phyloP scores from a whole-genome alignment of 2,888 invertebrate species.

The Cantharis nigra region DNA sequence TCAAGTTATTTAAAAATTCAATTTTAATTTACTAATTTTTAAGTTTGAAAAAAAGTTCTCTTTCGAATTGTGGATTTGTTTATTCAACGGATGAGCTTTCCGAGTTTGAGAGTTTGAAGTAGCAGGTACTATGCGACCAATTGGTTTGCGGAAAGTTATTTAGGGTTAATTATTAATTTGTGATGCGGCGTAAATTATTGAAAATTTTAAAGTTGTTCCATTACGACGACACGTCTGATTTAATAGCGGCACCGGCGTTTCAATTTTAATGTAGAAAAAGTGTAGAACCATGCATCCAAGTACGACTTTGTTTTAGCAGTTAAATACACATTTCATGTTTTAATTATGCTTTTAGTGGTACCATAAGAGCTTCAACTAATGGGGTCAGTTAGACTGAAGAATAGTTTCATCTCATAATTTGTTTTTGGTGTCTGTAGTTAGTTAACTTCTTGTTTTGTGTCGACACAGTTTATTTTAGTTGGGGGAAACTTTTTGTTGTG shows the following conservation, averaged over 20 bases:
- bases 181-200: not conserved
- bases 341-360: conserved; percentile 52
- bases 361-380: conserved; percentile 44
- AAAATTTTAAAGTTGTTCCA: not conserved
- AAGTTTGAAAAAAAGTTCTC: too few species aligned
- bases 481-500: conserved; percentile 10
- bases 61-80: too few species aligned
- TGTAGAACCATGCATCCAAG: conserved; percentile 34
- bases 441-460: conserved; percentile 28
- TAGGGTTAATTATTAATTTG: not conserved
- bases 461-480: conserved; percentile 27
- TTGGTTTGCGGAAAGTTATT: too few species aligned
- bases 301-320: conserved; percentile 48
- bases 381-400: conserved; percentile 43
- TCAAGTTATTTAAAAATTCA: not conserved
- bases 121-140: too few species aligned
- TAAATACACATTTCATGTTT: conserved; percentile 52
- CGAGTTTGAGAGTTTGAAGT: too few species aligned
- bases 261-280: not conserved
- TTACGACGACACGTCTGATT: not conserved
- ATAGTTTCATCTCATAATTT: conserved; percentile 44
- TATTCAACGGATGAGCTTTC: too few species aligned
- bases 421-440: conserved; percentile 36
- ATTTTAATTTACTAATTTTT: too few species aligned
- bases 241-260: not conserved